These are phyloP conservation scores for Tribolium freemani DNA, from an alignment of 2,888 invertebrate genomes.

Conservation along the genomic window DNA sequence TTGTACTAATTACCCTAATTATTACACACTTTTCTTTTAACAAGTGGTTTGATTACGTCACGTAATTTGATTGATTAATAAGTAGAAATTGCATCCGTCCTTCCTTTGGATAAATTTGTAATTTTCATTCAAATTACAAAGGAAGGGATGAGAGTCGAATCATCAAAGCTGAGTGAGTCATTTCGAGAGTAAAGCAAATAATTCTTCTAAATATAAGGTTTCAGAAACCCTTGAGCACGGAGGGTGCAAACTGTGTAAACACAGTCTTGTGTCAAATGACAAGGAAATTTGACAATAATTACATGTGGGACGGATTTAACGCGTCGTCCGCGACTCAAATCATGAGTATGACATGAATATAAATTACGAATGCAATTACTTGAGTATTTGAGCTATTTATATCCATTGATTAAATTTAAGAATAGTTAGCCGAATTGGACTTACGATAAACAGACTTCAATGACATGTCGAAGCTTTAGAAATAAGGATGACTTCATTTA, in stretches of 20 bases:
- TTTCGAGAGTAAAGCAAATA: slow-evolving; percentile 15
- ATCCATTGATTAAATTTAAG: slow-evolving; percentile 41
- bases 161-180: slow-evolving; percentile 15
- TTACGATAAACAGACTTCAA: slow-evolving; percentile 26
- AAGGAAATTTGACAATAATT: slow-evolving; percentile 25
- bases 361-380: slow-evolving; percentile 42
- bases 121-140: not conserved
- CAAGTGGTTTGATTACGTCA: no score
- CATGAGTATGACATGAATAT: slow-evolving; percentile 35
- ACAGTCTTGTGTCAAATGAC: not conserved
- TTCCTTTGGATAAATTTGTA: not conserved
- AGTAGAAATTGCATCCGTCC: no score
- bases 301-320: slow-evolving; percentile 28
- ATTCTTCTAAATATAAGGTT: slow-evolving; percentile 19
- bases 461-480: slow-evolving; percentile 12
- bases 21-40: no score
- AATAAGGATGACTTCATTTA: slow-evolving; percentile 43
- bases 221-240: slow-evolving; percentile 16
- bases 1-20: no score
- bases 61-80: no score
- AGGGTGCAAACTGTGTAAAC: slow-evolving; percentile 8
- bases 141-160: not conserved
- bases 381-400: slow-evolving; percentile 33
- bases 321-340: slow-evolving; percentile 9
- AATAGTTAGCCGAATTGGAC: slow-evolving; percentile 34